These are phyloP conservation scores for Hypanus sabinus DNA, from an alignment of 2,113 vertebrate species.

Conservation along the genomic window DNA sequence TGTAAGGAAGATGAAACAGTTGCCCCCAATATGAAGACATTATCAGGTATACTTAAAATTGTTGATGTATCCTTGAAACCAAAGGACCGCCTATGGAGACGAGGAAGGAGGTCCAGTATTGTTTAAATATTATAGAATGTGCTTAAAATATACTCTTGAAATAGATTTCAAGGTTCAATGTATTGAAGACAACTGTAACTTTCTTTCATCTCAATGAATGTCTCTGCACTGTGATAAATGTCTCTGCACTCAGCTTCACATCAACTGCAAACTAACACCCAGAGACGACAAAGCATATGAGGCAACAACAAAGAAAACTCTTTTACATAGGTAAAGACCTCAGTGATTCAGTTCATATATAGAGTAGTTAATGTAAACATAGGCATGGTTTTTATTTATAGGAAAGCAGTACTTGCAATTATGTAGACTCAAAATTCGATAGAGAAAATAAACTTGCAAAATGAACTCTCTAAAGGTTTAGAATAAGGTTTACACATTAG, in stretches of 20 bases:
- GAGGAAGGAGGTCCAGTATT: neutral
- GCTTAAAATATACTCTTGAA: neutral
- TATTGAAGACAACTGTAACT: neutral
- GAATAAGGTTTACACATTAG: conserved; percentile 12
- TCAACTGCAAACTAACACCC: neutral
- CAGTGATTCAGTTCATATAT: neutral
- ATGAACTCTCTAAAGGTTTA: neutral
- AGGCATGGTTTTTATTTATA: neutral
- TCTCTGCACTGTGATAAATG: neutral
- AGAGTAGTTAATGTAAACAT: neutral
- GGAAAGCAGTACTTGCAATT: neutral
- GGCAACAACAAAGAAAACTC: neutral
- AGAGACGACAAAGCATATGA: neutral
- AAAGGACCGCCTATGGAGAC: too few relatives aligned
- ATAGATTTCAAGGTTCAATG: neutral
- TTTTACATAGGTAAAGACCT: neutral
- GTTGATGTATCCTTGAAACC: too few relatives aligned
- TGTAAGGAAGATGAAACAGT: neutral
- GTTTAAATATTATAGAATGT: neutral
- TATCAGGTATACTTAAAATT: too few relatives aligned
- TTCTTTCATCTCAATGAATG: neutral
- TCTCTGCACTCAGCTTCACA: too few relatives aligned
- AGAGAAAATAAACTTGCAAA: neutral
- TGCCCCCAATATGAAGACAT: neutral
- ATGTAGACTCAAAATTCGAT: neutral